Evolutionary conservation across 2,797 vertebrate species (phyloP).

Genomic region (Hylomyscus alleni): DNA sequence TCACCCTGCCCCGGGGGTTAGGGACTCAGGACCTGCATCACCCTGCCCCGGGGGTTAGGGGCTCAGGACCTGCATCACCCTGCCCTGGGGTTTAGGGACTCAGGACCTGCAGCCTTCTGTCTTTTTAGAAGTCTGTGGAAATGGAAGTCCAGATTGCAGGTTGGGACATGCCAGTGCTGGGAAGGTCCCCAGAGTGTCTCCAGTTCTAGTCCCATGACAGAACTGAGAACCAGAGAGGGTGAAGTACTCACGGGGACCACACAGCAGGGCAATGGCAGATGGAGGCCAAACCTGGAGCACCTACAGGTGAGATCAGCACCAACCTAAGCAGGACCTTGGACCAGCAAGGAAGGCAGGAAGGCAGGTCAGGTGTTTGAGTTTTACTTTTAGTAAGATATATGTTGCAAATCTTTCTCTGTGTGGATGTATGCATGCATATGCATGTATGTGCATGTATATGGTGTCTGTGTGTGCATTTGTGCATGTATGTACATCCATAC

Average conservation of each 20-base stretch:
- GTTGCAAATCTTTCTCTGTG: background rate
- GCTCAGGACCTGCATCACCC: background rate
- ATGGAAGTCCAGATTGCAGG: background rate
- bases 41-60: background rate
- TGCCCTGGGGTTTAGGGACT: background rate
- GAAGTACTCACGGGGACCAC: background rate
- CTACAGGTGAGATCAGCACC: background rate
- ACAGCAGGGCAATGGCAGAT: background rate
- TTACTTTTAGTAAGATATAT: slow-evolving; percentile 17
- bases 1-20: background rate
- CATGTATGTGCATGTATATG: background rate
- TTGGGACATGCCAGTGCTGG: background rate
- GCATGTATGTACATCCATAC: background rate
- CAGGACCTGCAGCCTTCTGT: background rate
- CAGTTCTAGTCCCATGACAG: background rate
- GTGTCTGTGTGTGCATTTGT: background rate
- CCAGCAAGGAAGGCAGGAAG: background rate
- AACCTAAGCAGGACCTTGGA: background rate
- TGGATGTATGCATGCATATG: background rate
- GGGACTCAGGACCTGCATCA: background rate
- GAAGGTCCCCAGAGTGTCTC: background rate
- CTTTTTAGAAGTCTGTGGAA: background rate
- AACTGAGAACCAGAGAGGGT: slow-evolving; percentile 29
- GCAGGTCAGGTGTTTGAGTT: background rate
- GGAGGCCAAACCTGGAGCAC: background rate